A percentile compares a stretch with the other conserved stretches of the same genome.
These are phyloP conservation scores for Nymphalis polychloros DNA, from an alignment of 2,888 invertebrate species.

Conservation along the genomic window DNA sequence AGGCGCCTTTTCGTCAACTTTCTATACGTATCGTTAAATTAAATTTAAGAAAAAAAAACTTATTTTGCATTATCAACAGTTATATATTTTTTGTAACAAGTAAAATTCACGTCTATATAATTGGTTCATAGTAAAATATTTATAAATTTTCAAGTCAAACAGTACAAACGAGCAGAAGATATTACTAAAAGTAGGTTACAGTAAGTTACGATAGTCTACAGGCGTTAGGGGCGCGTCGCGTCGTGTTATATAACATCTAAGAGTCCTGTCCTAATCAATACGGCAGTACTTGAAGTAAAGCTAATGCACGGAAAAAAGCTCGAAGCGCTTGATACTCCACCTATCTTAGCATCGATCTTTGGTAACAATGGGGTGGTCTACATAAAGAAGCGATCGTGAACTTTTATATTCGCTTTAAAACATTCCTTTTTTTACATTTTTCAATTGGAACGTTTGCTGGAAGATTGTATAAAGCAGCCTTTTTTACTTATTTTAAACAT, in stretches of 20 bases:
- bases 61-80: too few species aligned
- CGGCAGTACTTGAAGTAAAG: constrained; percentile 66
- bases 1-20: too few species aligned
- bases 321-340: constrained; percentile 47
- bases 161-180: constrained; percentile 25
- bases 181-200: constrained; percentile 45
- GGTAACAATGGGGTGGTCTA: constrained; percentile 9
- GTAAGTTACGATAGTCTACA: constrained; percentile 50
- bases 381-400: constrained; percentile 1
- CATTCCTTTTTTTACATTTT: neutral
- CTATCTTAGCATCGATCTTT: constrained; percentile 43
- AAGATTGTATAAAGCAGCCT: neutral
- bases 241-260: constrained; percentile 70
- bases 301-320: constrained; percentile 67
- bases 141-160: constrained; percentile 9
- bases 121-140: neutral
- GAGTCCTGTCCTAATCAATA: constrained; percentile 76
- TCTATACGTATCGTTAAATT: too few species aligned
- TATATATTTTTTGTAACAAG: too few species aligned
- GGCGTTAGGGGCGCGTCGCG: constrained; percentile 60
- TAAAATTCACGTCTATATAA: too few species aligned
- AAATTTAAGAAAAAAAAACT: too few species aligned
- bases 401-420: neutral
- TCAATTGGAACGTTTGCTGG: neutral
- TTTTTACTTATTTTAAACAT: neutral